phyloP scores from a whole-genome alignment of 1,140 invertebrate genomes.

The Tribolium castaneum region DNA sequence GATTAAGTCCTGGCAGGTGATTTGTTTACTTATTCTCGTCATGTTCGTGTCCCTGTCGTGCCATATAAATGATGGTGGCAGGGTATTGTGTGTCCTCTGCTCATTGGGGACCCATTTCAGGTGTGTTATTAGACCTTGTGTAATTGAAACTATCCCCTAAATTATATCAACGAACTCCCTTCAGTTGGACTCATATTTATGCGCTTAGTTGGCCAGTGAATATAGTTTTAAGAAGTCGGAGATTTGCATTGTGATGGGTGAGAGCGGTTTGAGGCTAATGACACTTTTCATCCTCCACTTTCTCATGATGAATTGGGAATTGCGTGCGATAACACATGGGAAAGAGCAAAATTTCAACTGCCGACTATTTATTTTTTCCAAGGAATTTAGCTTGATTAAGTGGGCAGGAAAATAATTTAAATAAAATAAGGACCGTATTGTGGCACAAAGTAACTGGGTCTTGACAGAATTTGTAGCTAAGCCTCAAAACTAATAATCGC shows the following conservation, averaged over 20 bases:
- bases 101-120: constrained; percentile 55
- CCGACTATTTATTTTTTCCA: too few species aligned
- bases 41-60: constrained; percentile 43
- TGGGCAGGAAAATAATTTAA: too few species aligned
- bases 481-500: too few species aligned
- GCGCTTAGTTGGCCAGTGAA: neutral
- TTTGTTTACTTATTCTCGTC: constrained; percentile 49
- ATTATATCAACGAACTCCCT: constrained; percentile 31
- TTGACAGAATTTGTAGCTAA: too few species aligned
- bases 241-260: neutral
- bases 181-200: constrained; percentile 1
- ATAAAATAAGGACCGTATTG: too few species aligned
- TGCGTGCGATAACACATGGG: too few species aligned
- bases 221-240: neutral
- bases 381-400: too few species aligned
- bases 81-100: constrained; percentile 36
- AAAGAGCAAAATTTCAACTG: too few species aligned
- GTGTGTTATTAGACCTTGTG: constrained; percentile 54
- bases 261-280: neutral
- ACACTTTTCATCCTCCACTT: neutral
- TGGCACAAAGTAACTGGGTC: too few species aligned
- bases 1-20: constrained; percentile 36
- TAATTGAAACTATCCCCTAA: constrained; percentile 56
- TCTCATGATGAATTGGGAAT: neutral
- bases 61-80: constrained; percentile 45